Base-by-base conservation (phyloP, 2,888 invertebrate genomes). In the Lumbricus terrestris region DNA sequence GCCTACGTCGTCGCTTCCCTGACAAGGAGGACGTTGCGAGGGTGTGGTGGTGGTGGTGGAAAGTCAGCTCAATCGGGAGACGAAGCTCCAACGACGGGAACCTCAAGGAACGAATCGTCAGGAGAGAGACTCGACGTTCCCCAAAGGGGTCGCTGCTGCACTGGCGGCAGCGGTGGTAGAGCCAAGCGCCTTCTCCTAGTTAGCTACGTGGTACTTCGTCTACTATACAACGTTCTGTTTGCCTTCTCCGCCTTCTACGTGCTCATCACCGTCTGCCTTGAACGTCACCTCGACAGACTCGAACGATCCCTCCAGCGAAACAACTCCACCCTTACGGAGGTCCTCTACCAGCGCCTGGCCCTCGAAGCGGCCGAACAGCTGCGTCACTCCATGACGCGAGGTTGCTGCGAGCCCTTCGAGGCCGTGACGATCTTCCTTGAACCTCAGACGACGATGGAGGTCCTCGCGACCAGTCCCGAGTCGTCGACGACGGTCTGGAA, bases 201-300 rank as follows among this genome's bases (percentile, higher is more conserved):
- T 1, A 37, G 34, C 85, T 85, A 85, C 85, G 35, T 85, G 0
- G 29, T 69, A 8, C 29, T 69, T 29, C 69, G 69, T 16, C 69
- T 90, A 42, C 34, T 89, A 0, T 90, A 90, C 82, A 90, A 82
- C 42, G 82, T 90, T 8, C 37, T 90, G 8, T 90, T 90, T 69
- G 89, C 90, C 69, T 90, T 90, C 90, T 69, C 89, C 38, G 37
- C 82, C 35, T 89, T 90, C 90, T 90, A 89, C 88, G 93, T 93
- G 15, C 88, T 94, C n/a, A 91, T 94, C 29, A 91, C 90, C 90
- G 54, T 91, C 40, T 90, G 90, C 38, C 34, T 92, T 37, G 35
- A 37, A 37, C 85, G 85, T 16, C 85, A 85, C n/a, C 23, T 85
- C 34, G 85, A 85, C 13, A 1, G 16, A 13, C 37, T 37, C 35